Evolutionary conservation across 2,797 vertebrate genomes (phyloP).

Genomic region (Clarias platycephalus): DNA sequence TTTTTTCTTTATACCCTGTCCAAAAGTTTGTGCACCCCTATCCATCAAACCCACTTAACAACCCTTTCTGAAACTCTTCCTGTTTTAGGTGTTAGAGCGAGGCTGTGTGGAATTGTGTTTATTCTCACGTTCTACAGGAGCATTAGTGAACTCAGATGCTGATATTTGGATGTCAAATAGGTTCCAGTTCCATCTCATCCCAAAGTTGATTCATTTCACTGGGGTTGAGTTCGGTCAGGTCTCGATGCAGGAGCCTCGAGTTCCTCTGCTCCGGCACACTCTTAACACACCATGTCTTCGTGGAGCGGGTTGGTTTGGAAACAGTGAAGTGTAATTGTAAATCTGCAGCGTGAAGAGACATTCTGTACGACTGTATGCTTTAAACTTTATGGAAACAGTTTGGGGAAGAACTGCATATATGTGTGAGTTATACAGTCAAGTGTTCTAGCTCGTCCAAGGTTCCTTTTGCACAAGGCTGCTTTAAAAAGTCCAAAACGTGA

Average conservation of each 20-base stretch:
- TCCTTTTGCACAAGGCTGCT: not conserved
- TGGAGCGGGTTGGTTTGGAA: not conserved
- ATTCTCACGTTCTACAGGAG: not conserved
- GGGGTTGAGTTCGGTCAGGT: not conserved
- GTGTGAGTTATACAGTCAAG: not conserved
- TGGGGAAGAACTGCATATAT: not conserved
- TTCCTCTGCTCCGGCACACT: not conserved
- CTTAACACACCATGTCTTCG: not conserved
- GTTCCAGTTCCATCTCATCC: not conserved
- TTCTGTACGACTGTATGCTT: not conserved
- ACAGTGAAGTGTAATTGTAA: not conserved
- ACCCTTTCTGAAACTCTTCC: not conserved
- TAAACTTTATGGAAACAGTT: not conserved
- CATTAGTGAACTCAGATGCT: not conserved
- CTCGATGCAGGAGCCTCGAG: not conserved
- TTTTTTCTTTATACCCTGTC: not conserved
- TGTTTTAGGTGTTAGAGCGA: not conserved
- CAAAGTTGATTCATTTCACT: not conserved
- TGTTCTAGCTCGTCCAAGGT: not conserved
- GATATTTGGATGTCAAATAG: not conserved
- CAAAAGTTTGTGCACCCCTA: not conserved
- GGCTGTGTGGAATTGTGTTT: not conserved
- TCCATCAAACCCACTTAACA: not conserved
- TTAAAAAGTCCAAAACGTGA: not conserved
- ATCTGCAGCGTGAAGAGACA: not conserved